phyloP scores from a whole-genome alignment of 1,140 invertebrate species.

The Drosophila repleta region DNA sequence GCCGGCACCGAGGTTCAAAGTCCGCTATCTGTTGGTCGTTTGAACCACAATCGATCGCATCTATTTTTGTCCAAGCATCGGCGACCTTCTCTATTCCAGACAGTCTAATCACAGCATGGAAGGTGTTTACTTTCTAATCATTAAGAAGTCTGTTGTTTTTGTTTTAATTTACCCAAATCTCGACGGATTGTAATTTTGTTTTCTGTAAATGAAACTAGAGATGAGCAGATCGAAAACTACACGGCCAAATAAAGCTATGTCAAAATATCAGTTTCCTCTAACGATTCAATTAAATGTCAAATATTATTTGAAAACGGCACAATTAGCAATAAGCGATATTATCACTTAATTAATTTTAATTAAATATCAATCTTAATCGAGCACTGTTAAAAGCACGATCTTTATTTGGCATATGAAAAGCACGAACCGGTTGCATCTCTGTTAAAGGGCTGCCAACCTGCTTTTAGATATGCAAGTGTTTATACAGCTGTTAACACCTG shows the following conservation, averaged over 20 bases:
- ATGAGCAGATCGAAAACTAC: background rate
- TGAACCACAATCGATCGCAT: background rate
- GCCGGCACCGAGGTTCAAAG: conserved; percentile 39
- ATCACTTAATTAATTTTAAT: background rate
- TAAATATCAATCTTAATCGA: no score
- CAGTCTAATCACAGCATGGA: background rate
- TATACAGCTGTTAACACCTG: background rate
- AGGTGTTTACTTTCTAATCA: conserved; percentile 16
- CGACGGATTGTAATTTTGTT: conserved; percentile 16
- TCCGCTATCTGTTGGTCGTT: conserved; percentile 13
- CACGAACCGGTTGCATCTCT: conserved; percentile 14
- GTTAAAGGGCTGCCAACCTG: conserved; percentile 9
- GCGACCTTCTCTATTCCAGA: background rate
- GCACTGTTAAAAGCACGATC: background rate
- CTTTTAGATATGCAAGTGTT: background rate
- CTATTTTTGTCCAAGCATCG: conserved; percentile 14
- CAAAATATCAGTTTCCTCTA: no score
- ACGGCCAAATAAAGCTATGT: background rate
- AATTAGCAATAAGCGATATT: no score
- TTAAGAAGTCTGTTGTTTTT: background rate
- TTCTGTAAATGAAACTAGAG: conserved; percentile 20
- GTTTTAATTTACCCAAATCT: background rate
- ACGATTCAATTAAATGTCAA: no score
- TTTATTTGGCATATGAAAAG: background rate
- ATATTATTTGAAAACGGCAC: no score